phyloP scores from a whole-genome alignment of 2,888 invertebrate genomes.

The Cryptophagus acutangulus region DNA sequence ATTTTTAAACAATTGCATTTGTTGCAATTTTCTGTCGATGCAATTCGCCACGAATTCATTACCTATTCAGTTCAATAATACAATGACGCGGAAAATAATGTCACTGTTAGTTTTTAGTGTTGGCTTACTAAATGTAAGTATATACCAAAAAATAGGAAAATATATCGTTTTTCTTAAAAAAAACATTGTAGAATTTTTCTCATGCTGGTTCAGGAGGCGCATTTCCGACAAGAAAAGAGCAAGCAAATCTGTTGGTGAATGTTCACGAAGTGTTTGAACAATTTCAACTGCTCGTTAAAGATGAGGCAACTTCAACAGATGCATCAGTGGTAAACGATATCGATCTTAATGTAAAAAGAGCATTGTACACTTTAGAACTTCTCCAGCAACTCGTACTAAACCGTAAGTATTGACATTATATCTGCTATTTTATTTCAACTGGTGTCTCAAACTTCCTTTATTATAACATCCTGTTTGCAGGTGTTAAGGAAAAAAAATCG shows the following conservation, averaged over 20 bases:
- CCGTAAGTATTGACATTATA: conserved; percentile 33
- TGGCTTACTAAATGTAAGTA: conserved; percentile 18
- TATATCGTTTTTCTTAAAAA: background rate
- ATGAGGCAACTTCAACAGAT: conserved; percentile 34
- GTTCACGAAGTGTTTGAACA: conserved; percentile 39
- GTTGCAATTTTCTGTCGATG: too few relatives aligned
- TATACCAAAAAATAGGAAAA: background rate
- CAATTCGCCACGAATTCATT: too few relatives aligned
- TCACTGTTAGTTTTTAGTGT: conserved; percentile 13
- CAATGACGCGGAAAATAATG: conserved; percentile 5
- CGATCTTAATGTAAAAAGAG: conserved; percentile 28
- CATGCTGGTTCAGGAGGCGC: background rate
- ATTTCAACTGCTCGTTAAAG: conserved; percentile 31
- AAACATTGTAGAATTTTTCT: background rate
- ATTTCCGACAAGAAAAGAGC: conserved; percentile 38
- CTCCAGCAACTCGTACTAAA: conserved; percentile 34
- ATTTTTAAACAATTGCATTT: too few relatives aligned
- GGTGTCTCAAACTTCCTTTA: conserved; percentile 4
- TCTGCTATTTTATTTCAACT: background rate
- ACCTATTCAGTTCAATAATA: too few relatives aligned
- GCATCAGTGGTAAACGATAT: conserved; percentile 32
- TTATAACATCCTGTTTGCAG: conserved; percentile 26
- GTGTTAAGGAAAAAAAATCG: conserved; percentile 22
- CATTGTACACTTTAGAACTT: conserved; percentile 29
- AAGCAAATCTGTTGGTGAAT: conserved; percentile 34